phyloP scores from a whole-genome alignment of 2,797 vertebrate species.

The Simalia tracyae region DNA sequence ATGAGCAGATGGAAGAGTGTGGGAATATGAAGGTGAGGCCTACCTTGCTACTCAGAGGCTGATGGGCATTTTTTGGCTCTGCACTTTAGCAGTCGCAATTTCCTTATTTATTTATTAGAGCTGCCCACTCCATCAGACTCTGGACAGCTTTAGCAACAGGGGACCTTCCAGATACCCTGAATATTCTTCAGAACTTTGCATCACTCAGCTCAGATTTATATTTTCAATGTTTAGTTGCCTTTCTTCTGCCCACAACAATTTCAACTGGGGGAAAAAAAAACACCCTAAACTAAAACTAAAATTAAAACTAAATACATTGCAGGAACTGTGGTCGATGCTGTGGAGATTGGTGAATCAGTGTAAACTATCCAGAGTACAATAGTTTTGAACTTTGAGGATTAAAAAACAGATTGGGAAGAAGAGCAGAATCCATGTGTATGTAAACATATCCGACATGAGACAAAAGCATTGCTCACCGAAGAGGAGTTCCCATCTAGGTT shows the following conservation, averaged over 20 bases:
- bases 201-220: neutral
- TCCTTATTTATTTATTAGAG: neutral
- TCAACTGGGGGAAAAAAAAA: too few relatives aligned
- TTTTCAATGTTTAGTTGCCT: slow-evolving; percentile 3
- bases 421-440: slow-evolving; percentile 31
- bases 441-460: slow-evolving; percentile 41
- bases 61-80: neutral
- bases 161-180: neutral
- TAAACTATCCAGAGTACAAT: slow-evolving; percentile 3
- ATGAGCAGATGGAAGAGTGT: slow-evolving; percentile 56
- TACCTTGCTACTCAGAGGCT: neutral
- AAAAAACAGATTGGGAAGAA: slow-evolving; percentile 31
- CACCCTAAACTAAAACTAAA: slow-evolving; percentile 34
- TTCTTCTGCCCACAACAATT: slow-evolving; percentile 11
- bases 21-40: slow-evolving; percentile 36
- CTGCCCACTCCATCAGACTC: neutral
- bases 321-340: slow-evolving; percentile 18
- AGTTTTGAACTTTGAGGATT: slow-evolving; percentile 12
- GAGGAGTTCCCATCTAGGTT: slow-evolving; percentile 35
- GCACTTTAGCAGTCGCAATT: neutral
- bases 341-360: neutral
- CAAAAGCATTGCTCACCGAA: slow-evolving; percentile 40
- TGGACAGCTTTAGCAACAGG: neutral
- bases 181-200: neutral
- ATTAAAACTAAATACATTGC: slow-evolving; percentile 45